These are phyloP conservation scores for Drosophila sturtevanti DNA, from an alignment of 1,140 invertebrate genomes.

Conservation along the genomic window DNA sequence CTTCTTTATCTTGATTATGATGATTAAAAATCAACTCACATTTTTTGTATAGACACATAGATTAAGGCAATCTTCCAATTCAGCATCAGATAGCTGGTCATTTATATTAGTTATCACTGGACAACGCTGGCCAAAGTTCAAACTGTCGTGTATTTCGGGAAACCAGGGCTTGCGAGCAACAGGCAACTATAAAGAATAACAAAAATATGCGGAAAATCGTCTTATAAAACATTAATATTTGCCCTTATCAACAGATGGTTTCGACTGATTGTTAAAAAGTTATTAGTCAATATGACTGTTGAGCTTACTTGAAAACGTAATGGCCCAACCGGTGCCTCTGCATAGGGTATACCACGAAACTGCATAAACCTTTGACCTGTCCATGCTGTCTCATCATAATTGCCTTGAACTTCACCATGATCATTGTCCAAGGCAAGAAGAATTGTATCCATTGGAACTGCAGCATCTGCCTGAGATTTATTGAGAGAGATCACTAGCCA, in stretches of 20 bases:
- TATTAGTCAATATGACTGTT: background rate
- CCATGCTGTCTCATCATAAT: slow-evolving; percentile 66
- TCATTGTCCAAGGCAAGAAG: slow-evolving; percentile 62
- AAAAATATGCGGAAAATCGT: slow-evolving; percentile 8
- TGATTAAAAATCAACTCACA: slow-evolving; percentile 55
- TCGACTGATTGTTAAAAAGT: background rate
- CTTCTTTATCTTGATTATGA: too few species aligned
- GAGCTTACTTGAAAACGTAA: slow-evolving; percentile 68
- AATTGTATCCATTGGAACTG: slow-evolving; percentile 22
- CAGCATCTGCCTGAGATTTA: slow-evolving; percentile 15
- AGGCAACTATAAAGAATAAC: slow-evolving; percentile 48
- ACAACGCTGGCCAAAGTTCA: slow-evolving; percentile 73
- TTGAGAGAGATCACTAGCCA: slow-evolving; percentile 42
- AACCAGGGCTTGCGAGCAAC: slow-evolving; percentile 63
- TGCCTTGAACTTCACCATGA: slow-evolving; percentile 83
- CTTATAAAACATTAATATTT: slow-evolving; percentile 27
- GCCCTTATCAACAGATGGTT: background rate
- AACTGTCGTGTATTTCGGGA: slow-evolving; percentile 42
- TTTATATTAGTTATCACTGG: slow-evolving; percentile 71
- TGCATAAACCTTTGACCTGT: slow-evolving; percentile 68
- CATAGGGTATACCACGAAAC: slow-evolving; percentile 78
- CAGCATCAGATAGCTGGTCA: slow-evolving; percentile 39
- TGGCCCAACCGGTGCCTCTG: slow-evolving; percentile 65
- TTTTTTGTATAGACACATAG: slow-evolving; percentile 77
- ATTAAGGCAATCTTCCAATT: slow-evolving; percentile 79